phyloP scores from a whole-genome alignment of 2,797 vertebrate genomes.

The Sitta carolinensis region DNA sequence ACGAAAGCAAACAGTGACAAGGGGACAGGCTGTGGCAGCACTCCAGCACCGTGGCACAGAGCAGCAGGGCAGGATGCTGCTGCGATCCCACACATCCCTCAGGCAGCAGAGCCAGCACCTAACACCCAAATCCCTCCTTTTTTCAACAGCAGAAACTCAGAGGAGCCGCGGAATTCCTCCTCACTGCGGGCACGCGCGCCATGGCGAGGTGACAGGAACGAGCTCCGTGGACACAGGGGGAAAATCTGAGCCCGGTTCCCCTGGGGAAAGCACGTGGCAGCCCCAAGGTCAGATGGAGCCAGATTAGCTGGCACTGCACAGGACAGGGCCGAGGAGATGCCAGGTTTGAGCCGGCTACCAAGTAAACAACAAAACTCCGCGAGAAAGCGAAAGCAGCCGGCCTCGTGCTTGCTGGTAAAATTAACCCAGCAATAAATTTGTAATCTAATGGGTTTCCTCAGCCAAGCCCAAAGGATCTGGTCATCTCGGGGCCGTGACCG shows the following conservation, averaged over 20 bases:
- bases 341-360: not conserved
- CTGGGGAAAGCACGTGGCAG: not conserved
- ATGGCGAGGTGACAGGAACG: accelerated
- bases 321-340: not conserved
- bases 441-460: constrained; percentile 18
- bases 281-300: constrained; percentile 25
- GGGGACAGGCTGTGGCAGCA: not conserved
- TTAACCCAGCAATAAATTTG: constrained; percentile 57
- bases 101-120: accelerated
- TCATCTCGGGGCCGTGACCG: not conserved
- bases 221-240: not conserved
- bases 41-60: not conserved
- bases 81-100: not conserved
- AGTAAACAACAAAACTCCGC: constrained; percentile 37
- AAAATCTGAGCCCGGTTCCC: constrained; percentile 20
- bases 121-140: not conserved
- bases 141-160: not conserved
- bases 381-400: constrained; percentile 26
- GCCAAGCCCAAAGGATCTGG: not conserved
- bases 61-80: not conserved
- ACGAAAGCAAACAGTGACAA: not conserved
- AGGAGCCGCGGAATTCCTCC: not conserved
- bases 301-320: not conserved
- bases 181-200: accelerated
- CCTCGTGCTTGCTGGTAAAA: not conserved